phyloP scores from a whole-genome alignment of 2,888 invertebrate species.

The Dendrolimus pini region DNA sequence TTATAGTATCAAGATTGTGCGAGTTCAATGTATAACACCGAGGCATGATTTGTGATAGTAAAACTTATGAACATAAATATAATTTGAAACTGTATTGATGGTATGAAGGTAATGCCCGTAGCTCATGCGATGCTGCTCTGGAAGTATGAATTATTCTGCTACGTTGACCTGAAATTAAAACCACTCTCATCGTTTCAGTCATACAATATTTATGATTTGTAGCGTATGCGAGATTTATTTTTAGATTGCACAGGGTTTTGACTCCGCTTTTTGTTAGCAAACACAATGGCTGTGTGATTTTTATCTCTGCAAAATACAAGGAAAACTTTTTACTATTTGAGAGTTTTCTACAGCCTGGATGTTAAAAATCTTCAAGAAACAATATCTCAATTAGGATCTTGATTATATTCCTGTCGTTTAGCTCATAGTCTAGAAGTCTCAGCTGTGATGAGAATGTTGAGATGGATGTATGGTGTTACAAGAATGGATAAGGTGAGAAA shows the following conservation, averaged over 20 bases:
- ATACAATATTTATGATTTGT: slow-evolving; percentile 8
- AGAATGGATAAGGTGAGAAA: no score
- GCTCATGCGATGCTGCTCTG: background rate
- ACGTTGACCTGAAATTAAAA: slow-evolving; percentile 16
- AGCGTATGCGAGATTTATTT: background rate
- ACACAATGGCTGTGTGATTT: background rate
- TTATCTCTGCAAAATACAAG: background rate
- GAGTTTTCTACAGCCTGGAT: background rate
- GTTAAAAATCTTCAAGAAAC: no score
- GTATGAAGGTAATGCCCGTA: background rate
- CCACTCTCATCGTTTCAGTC: slow-evolving; percentile 6
- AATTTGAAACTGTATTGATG: background rate
- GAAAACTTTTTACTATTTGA: background rate
- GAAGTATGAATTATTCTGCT: slow-evolving; percentile 15
- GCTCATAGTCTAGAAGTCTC: no score
- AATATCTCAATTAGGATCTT: no score
- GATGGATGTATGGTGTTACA: no score
- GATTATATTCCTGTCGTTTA: no score
- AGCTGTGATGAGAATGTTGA: no score
- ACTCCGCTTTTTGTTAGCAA: background rate
- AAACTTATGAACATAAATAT: no score
- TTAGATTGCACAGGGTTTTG: background rate
- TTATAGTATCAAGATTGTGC: no score
- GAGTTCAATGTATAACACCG: no score
- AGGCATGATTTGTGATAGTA: no score